phyloP scores from a whole-genome alignment of 2,888 invertebrate species.

The Philonicus albiceps region DNA sequence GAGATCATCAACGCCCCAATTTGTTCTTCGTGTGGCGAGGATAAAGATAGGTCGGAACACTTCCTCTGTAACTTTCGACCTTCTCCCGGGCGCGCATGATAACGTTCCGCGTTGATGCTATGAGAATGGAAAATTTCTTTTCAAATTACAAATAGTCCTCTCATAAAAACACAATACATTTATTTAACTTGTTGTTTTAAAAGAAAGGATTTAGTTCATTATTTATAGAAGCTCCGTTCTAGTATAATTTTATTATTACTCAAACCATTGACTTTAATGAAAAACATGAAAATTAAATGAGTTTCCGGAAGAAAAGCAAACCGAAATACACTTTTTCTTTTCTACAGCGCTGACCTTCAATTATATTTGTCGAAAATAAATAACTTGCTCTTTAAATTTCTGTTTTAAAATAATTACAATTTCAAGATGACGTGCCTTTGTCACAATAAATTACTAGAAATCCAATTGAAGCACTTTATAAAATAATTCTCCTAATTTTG shows the following conservation, averaged over 20 bases:
- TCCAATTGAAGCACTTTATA: neutral
- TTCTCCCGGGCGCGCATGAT: too few relatives aligned
- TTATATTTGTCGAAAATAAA: neutral
- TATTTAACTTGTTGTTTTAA: too few relatives aligned
- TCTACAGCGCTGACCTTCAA: neutral
- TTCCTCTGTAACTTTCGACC: too few relatives aligned
- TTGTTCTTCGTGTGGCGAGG: too few relatives aligned
- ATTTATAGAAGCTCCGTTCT: too few relatives aligned
- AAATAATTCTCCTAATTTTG: neutral
- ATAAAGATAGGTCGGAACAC: too few relatives aligned
- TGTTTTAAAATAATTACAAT: neutral
- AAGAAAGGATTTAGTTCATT: too few relatives aligned
- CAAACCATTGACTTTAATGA: neutral
- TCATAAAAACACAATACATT: too few relatives aligned
- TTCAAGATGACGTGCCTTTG: neutral
- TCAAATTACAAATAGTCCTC: too few relatives aligned
- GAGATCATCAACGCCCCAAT: too few relatives aligned
- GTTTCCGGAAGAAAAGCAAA: neutral
- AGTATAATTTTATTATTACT: neutral
- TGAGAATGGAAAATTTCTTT: too few relatives aligned
- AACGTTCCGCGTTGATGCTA: too few relatives aligned
- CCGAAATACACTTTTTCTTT: neutral
- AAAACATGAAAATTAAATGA: neutral
- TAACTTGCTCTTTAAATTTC: neutral
- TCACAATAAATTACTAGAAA: neutral